Evolutionary conservation across 1,140 invertebrate genomes (phyloP).

Genomic region (Apocrypta bakeri): DNA sequence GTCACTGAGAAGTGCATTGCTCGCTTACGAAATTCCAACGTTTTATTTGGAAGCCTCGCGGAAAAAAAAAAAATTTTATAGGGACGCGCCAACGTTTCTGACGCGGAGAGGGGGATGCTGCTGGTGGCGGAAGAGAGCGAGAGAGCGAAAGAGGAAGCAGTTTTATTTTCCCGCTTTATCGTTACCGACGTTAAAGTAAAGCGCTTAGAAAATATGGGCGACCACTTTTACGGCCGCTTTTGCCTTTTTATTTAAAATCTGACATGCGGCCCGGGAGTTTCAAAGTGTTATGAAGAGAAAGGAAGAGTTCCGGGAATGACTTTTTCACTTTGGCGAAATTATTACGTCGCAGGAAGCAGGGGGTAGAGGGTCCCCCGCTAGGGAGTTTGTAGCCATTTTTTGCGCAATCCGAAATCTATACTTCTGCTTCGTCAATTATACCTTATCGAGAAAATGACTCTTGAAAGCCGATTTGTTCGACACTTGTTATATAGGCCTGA

Average conservation of each 20-base stretch:
- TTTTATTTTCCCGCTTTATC: conserved; percentile 38
- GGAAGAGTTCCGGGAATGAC: conserved; percentile 5
- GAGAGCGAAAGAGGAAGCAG: neutral
- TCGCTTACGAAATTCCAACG: conserved; percentile 11
- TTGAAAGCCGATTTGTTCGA: too few relatives aligned
- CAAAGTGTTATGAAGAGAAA: conserved; percentile 8
- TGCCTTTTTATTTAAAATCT: conserved; percentile 38
- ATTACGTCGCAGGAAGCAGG: conserved; percentile 4
- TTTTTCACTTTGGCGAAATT: conserved; percentile 5
- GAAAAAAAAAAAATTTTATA: conserved; percentile 17
- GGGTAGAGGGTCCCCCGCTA: too few relatives aligned
- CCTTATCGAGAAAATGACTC: too few relatives aligned
- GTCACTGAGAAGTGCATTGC: conserved; percentile 13
- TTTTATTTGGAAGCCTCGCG: conserved; percentile 16
- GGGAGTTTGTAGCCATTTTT: neutral
- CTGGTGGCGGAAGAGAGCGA: too few relatives aligned
- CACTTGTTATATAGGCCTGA: too few relatives aligned
- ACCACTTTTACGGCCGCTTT: conserved; percentile 4
- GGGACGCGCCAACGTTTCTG: neutral
- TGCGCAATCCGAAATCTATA: neutral
- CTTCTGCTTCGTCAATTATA: neutral
- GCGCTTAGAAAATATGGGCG: conserved; percentile 38
- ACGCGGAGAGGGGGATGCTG: neutral
- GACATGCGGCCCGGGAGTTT: neutral
- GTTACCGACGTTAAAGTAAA: neutral